A percentile compares a stretch with the other conserved stretches of the same genome.
These are phyloP conservation scores for Phortica variegata DNA, from an alignment of 1,140 invertebrate species.

Conservation along the genomic window DNA sequence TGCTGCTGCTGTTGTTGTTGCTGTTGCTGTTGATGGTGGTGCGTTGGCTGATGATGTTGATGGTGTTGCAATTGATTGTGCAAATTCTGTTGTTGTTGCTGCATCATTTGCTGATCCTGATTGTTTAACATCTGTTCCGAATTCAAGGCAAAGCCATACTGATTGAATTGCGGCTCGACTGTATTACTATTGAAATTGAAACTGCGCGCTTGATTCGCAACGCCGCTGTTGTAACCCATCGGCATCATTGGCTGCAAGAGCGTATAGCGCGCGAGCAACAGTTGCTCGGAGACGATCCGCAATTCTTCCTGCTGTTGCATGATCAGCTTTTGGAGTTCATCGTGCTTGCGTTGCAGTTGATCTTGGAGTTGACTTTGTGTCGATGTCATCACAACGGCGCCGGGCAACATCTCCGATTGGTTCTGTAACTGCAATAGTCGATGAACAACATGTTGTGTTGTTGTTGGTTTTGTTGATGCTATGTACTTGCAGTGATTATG, in stretches of 20 bases:
- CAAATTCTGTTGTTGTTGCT: slow-evolving; percentile 47
- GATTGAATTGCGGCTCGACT: slow-evolving; percentile 49
- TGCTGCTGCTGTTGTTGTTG: slow-evolving; percentile 21
- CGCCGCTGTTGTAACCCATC: slow-evolving; percentile 51
- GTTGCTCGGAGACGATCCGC: slow-evolving; percentile 77
- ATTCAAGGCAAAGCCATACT: slow-evolving; percentile 46
- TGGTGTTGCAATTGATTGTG: slow-evolving; percentile 43
- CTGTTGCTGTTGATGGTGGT: background rate
- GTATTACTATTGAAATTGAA: slow-evolving; percentile 35
- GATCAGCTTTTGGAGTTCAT: slow-evolving; percentile 80
- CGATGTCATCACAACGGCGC: slow-evolving; percentile 59
- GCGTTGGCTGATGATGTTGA: slow-evolving; percentile 21
- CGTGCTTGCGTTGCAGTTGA: slow-evolving; percentile 79
- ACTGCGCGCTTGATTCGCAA: slow-evolving; percentile 25
- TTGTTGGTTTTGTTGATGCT: background rate
- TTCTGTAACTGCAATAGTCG: slow-evolving; percentile 4
- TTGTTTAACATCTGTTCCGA: slow-evolving; percentile 43
- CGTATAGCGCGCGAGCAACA: slow-evolving; percentile 79
- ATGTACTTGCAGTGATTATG: background rate
- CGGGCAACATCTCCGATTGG: slow-evolving; percentile 35
- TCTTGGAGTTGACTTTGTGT: slow-evolving; percentile 70
- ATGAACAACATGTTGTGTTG: background rate
- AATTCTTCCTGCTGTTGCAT: slow-evolving; percentile 84
- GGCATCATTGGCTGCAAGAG: slow-evolving; percentile 64
- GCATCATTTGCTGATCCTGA: slow-evolving; percentile 48